These are phyloP conservation scores for Enteromius thamalakanensis DNA, from an alignment of 2,797 vertebrate genomes.

Conservation along the genomic window DNA sequence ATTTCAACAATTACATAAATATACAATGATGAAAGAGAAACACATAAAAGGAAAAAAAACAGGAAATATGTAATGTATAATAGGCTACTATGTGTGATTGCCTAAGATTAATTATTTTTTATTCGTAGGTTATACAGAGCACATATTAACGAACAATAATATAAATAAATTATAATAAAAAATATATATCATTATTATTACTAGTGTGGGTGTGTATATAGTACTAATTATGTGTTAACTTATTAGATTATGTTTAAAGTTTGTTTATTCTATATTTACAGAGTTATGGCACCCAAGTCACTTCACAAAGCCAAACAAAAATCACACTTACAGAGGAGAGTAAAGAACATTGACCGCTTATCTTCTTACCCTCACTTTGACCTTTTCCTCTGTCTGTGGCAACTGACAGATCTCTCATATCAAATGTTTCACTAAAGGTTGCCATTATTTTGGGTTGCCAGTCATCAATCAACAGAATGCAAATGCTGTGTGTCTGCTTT, in stretches of 20 bases:
- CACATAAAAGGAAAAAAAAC: not conserved
- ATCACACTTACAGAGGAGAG: not conserved
- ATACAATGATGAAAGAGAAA: not conserved
- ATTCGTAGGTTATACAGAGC: no score
- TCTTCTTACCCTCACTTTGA: slow-evolving; percentile 8
- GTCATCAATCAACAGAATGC: slow-evolving; percentile 4
- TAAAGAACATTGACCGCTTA: not conserved
- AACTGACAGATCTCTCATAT: slow-evolving; percentile 27
- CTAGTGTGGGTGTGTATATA: no score
- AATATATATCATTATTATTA: no score
- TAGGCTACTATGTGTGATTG: no score
- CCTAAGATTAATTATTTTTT: no score
- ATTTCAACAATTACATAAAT: not conserved
- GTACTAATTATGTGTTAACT: no score
- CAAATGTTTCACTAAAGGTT: slow-evolving; percentile 28
- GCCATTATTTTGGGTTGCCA: not conserved
- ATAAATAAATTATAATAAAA: no score
- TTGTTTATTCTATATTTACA: no score
- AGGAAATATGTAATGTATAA: not conserved
- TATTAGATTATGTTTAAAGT: no score
- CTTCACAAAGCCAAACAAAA: not conserved
- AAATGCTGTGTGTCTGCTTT: slow-evolving; percentile 2
- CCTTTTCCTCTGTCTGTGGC: slow-evolving; percentile 18
- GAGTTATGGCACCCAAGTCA: not conserved
- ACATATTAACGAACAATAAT: no score